These are phyloP conservation scores for Halictus quadricinctus DNA, from an alignment of 2,888 invertebrate genomes.

Conservation along the genomic window DNA sequence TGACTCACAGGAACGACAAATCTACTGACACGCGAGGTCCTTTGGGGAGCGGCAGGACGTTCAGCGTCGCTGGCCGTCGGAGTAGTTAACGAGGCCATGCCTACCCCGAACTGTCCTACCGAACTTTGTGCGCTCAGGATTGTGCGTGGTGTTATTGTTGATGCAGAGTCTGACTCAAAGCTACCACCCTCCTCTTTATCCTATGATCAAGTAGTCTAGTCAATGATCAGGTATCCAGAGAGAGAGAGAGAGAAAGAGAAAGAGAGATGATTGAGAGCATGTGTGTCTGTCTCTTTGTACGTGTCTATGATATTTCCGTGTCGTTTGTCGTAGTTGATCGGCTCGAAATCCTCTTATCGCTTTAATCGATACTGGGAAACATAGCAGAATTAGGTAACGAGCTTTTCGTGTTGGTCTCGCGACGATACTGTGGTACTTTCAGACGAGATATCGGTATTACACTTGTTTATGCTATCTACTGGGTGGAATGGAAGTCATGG, in stretches of 20 bases:
- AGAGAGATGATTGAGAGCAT: background rate
- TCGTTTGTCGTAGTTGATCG: background rate
- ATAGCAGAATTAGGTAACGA: background rate
- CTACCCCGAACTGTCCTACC: constrained; percentile 76
- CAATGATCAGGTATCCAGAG: background rate
- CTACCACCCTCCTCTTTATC: constrained; percentile 85
- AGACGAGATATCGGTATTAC: constrained; percentile 1
- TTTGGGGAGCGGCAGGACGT: constrained; percentile 84
- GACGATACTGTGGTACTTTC: constrained; percentile 5
- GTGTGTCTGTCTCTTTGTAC: background rate
- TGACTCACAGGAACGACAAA: constrained; percentile 83
- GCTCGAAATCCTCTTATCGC: background rate
- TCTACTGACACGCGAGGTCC: constrained; percentile 83
- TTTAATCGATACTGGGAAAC: background rate
- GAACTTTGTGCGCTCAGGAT: constrained; percentile 85
- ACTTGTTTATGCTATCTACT: background rate
- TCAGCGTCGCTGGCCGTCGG: constrained; percentile 85
- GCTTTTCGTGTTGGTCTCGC: background rate
- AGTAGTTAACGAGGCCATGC: constrained; percentile 80
- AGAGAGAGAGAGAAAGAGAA: background rate
- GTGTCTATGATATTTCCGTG: background rate
- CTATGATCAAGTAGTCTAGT: constrained; percentile 73
- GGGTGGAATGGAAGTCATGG: background rate
- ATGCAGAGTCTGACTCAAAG: constrained; percentile 90
- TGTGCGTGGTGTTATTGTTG: constrained; percentile 88